Conservation (phyloP, 2,888 invertebrate species). For the Helleia helle region DNA sequence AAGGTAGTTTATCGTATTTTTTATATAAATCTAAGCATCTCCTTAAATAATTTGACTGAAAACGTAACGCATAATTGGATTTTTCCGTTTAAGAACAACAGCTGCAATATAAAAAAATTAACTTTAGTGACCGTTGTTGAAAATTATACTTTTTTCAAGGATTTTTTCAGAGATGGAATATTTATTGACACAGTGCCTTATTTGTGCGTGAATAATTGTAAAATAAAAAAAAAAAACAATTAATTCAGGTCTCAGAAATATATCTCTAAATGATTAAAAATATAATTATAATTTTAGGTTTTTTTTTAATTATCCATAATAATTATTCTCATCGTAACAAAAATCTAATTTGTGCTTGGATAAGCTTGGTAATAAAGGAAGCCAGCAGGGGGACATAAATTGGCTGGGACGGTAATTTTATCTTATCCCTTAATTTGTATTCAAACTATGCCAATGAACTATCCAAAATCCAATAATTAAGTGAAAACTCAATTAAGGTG, state of each 20-base stretch:
- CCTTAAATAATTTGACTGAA: too few species aligned
- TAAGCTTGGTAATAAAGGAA: slow-evolving; percentile 6
- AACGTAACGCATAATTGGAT: too few species aligned
- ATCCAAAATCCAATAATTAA: slow-evolving; percentile 5
- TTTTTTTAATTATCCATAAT: background rate
- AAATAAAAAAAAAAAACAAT: too few species aligned
- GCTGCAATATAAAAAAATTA: too few species aligned
- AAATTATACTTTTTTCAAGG: too few species aligned
- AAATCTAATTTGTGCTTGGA: slow-evolving; percentile 6
- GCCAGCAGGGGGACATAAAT: slow-evolving; percentile 3
- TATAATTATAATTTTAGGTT: background rate
- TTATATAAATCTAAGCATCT: too few species aligned
- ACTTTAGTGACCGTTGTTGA: too few species aligned
- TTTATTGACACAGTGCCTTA: too few species aligned
- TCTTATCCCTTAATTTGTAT: slow-evolving; percentile 7
- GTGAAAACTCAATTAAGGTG: slow-evolving; percentile 3
- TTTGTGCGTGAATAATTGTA: too few species aligned
- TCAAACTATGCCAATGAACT: slow-evolving; percentile 9
- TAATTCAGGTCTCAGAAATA: too few species aligned
- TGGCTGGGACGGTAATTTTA: slow-evolving; percentile 4
- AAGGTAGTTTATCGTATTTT: slow-evolving; percentile 37
- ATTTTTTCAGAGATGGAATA: too few species aligned
- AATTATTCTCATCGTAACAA: slow-evolving; percentile 1
- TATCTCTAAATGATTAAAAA: background rate
- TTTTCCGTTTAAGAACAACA: too few species aligned